These are phyloP conservation scores for Eptatretus atami DNA, from an alignment of 2,797 vertebrate genomes.

Conservation along the genomic window DNA sequence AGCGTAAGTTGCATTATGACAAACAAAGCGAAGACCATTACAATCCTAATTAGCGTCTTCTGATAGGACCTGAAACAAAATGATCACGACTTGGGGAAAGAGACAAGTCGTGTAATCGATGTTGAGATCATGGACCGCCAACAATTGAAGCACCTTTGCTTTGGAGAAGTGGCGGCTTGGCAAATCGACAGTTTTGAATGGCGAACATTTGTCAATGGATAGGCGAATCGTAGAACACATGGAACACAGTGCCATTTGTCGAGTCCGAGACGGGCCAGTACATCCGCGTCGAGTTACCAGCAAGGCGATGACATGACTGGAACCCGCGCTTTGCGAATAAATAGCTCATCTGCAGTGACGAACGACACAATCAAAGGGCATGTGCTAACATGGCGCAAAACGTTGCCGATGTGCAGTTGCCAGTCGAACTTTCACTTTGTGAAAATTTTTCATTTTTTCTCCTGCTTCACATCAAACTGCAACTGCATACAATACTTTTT, in stretches of 20 bases:
- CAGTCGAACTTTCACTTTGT: no score
- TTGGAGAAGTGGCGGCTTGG: not conserved
- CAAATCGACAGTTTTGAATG: not conserved
- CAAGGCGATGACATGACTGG: conserved; percentile 48
- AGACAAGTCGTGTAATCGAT: not conserved
- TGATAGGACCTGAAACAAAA: not conserved
- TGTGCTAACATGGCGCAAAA: no score
- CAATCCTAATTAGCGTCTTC: not conserved
- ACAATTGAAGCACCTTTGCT: not conserved
- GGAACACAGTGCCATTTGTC: conserved; percentile 48
- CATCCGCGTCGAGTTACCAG: conserved; percentile 51
- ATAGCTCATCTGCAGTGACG: conserved; percentile 34
- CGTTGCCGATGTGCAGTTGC: no score
- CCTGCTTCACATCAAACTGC: no score
- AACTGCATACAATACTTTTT: no score
- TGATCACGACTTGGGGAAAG: not conserved
- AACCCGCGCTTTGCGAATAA: conserved; percentile 67
- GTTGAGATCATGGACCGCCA: not conserved
- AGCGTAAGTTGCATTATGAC: conserved; percentile 26
- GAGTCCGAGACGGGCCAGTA: conserved; percentile 43
- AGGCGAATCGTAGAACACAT: not conserved
- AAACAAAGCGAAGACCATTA: not conserved
- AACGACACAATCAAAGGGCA: no score
- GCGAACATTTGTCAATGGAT: not conserved
- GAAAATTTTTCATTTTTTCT: no score